These are phyloP conservation scores for Oncorhynchus masou DNA, from an alignment of 2,113 vertebrate genomes.

Conservation along the genomic window DNA sequence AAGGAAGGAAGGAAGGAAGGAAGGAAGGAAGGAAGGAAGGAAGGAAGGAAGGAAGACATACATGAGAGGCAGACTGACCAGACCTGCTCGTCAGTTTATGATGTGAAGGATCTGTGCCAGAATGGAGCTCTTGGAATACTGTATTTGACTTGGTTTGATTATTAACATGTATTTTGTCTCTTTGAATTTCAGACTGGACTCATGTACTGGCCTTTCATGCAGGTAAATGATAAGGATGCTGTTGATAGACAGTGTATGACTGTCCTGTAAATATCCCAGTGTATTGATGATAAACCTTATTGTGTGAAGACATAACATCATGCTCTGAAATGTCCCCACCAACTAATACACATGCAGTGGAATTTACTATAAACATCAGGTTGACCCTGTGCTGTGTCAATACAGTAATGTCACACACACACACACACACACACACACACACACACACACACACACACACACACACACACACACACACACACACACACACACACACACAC, in stretches of 20 bases:
- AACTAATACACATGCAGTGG: not conserved
- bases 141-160: not conserved
- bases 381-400: not conserved
- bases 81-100: too few relatives aligned
- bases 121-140: not conserved
- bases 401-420: not conserved
- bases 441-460: too few relatives aligned
- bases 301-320: not conserved
- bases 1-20: too few relatives aligned
- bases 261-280: not conserved
- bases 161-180: not conserved
- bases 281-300: not conserved
- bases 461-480: too few relatives aligned
- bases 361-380: not conserved
- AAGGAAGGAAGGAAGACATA: too few relatives aligned
- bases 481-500: too few relatives aligned
- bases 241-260: not conserved
- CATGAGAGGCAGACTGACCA: too few relatives aligned
- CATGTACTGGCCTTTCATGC: constrained; percentile 94
- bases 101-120: not conserved
- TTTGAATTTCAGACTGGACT: constrained; percentile 82
- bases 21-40: rapidly evolving
- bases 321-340: not conserved
- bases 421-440: too few relatives aligned
- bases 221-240: constrained; percentile 72